Conservation (phyloP, 2,888 invertebrate genomes). For the Temnothorax rugatulus region DNA sequence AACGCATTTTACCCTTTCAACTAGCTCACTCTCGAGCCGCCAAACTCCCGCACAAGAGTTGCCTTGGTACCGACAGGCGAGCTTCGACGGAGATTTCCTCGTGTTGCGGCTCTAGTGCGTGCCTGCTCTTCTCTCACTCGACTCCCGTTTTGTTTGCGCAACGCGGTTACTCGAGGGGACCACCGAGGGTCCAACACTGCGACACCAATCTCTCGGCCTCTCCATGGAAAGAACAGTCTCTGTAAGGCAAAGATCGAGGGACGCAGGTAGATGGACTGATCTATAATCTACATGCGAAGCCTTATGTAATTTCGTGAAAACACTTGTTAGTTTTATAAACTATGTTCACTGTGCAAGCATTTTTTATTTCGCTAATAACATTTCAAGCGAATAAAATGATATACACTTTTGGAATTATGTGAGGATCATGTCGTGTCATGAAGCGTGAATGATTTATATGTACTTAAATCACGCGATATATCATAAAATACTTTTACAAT, state of each 20-base stretch:
- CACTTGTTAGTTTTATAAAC: background rate
- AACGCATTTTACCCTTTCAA: constrained; percentile 16
- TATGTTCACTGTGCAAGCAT: background rate
- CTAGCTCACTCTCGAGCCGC: background rate
- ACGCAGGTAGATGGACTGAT: background rate
- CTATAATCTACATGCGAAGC: background rate
- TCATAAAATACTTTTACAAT: background rate
- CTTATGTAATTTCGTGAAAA: background rate
- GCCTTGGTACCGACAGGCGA: constrained; percentile 36
- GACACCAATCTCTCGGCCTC: constrained; percentile 22
- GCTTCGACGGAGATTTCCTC: constrained; percentile 46
- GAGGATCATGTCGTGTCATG: background rate
- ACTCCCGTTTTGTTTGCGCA: constrained; percentile 58
- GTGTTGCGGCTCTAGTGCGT: constrained; percentile 42
- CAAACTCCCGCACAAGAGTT: constrained; percentile 24
- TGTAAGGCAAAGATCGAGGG: constrained; percentile 29
- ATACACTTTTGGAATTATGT: background rate
- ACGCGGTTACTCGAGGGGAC: constrained; percentile 52
- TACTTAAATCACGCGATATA: background rate
- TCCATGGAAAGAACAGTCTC: constrained; percentile 4
- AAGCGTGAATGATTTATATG: background rate
- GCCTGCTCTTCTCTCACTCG: constrained; percentile 41
- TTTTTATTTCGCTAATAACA: background rate
- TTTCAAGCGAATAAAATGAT: background rate
- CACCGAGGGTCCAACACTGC: constrained; percentile 31